Evolutionary conservation across 2,888 invertebrate species (phyloP).

Genomic region (Epiblema foenella): DNA sequence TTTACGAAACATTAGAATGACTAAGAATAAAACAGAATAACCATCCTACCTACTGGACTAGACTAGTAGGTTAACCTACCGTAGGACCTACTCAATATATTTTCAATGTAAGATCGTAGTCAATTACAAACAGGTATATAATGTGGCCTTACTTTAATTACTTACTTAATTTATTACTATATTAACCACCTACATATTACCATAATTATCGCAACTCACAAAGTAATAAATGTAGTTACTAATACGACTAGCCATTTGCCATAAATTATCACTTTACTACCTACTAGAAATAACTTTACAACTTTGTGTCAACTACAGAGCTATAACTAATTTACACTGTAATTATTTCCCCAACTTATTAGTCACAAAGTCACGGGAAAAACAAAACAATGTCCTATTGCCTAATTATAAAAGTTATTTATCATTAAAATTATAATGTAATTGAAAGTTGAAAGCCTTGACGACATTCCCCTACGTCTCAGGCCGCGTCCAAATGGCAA

Average conservation of each 20-base stretch:
- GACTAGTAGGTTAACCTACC: too few species aligned
- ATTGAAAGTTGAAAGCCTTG: conserved; percentile 75
- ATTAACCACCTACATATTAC: not conserved
- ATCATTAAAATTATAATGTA: conserved; percentile 38
- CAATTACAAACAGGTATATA: too few species aligned
- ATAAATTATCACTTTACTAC: conserved; percentile 4
- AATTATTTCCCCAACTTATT: conserved; percentile 8
- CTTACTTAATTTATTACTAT: not conserved
- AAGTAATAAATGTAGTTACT: not conserved
- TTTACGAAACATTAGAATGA: too few species aligned
- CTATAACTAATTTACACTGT: not conserved
- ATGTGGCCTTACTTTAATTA: not conserved
- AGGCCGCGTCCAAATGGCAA: conserved; percentile 69
- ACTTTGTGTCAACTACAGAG: not conserved
- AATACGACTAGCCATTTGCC: not conserved
- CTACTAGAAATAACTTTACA: not conserved
- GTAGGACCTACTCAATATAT: too few species aligned
- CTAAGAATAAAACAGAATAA: too few species aligned
- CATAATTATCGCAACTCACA: not conserved
- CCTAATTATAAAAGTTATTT: conserved; percentile 16
- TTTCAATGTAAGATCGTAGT: too few species aligned
- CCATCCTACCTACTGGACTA: too few species aligned
- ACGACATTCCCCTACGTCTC: conserved; percentile 70
- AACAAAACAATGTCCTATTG: conserved; percentile 3
- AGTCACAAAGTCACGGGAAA: not conserved